phyloP scores from a whole-genome alignment of 1,140 invertebrate species.

The Procambarus clarkii region DNA sequence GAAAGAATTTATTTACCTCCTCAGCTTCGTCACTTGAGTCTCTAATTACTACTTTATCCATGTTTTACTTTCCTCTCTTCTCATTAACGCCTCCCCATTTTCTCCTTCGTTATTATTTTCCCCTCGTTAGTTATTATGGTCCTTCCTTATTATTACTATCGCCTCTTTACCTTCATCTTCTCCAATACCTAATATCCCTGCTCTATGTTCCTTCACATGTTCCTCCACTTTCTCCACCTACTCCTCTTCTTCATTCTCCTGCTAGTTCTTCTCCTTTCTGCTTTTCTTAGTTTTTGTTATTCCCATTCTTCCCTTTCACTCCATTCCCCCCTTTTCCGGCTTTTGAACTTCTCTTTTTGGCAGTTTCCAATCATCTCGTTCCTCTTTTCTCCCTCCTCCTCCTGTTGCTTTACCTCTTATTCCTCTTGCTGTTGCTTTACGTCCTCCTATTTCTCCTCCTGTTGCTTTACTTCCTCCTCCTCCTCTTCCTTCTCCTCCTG shows the following conservation, averaged over 20 bases:
- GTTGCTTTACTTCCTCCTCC: background rate
- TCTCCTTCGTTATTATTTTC: background rate
- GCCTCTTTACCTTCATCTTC: too few species aligned
- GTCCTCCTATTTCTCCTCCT: background rate
- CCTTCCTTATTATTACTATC: too few species aligned
- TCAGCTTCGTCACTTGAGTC: too few species aligned
- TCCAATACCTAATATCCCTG: background rate
- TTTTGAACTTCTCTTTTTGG: background rate
- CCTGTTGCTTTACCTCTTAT: background rate
- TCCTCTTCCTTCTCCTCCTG: background rate
- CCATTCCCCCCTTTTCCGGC: background rate
- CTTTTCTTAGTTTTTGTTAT: conserved; percentile 16
- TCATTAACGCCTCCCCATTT: background rate
- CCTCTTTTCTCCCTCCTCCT: background rate
- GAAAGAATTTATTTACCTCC: background rate
- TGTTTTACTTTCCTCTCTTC: background rate
- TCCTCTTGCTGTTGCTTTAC: background rate
- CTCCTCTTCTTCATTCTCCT: background rate
- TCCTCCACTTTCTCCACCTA: background rate
- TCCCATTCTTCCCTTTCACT: background rate
- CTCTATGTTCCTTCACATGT: background rate
- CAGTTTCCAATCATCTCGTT: background rate
- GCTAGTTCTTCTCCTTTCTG: conserved; percentile 19
- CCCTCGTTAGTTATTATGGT: background rate
- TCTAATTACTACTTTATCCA: too few species aligned